A percentile compares a stretch with the other conserved stretches of the same genome.
Conservation (phyloP, 2,113 vertebrate genomes). For the Apteryx mantelli region DNA sequence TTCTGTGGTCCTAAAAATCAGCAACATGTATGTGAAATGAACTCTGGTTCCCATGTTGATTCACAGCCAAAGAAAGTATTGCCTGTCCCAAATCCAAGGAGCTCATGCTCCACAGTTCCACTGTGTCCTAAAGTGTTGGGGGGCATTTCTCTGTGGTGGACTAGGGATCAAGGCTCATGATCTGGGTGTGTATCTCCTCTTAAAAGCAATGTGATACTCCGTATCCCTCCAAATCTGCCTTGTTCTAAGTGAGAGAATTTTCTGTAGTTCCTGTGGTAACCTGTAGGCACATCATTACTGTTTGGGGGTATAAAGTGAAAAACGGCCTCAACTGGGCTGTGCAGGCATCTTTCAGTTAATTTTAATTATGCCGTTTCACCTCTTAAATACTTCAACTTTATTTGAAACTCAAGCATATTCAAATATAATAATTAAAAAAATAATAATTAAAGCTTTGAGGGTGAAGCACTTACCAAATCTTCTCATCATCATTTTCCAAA, state of each 20-base stretch:
- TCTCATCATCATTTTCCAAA: constrained; percentile 41
- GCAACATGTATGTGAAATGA: rapidly evolving
- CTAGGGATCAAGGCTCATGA: neutral
- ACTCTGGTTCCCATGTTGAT: neutral
- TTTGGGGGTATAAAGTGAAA: neutral
- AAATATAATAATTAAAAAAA: constrained; percentile 28
- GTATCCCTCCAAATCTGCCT: neutral
- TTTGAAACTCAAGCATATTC: constrained; percentile 54
- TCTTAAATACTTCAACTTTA: constrained; percentile 50
- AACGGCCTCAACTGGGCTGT: neutral
- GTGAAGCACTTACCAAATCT: constrained; percentile 29
- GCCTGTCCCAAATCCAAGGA: neutral
- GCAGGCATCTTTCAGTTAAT: neutral
- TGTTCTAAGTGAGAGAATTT: neutral
- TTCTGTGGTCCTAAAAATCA: neutral
- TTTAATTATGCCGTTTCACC: neutral
- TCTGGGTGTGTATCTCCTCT: neutral
- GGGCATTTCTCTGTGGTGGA: neutral
- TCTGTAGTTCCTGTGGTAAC: neutral
- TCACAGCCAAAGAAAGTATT: neutral
- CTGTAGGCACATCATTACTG: neutral
- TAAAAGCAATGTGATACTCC: neutral
- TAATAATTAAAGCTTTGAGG: constrained; percentile 33
- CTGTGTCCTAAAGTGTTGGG: neutral
- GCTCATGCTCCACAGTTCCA: rapidly evolving